Conservation (phyloP, 2,797 vertebrate genomes). For the Novumbra hubbsi region DNA sequence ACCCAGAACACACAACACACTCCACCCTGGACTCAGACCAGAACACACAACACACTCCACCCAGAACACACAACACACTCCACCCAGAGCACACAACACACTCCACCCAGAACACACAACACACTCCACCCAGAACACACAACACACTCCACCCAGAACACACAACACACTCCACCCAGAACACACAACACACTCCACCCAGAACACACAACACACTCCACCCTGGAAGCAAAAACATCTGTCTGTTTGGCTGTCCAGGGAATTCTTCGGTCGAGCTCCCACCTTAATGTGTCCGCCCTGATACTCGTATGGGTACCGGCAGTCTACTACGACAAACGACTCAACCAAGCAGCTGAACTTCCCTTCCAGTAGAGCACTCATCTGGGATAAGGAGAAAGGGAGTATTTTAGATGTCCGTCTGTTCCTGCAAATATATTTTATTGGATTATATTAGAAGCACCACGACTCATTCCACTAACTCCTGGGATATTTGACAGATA, state of each 20-base stretch:
- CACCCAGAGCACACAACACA: no score
- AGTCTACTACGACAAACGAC: conserved; percentile 16
- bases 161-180: background rate
- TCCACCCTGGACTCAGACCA: no score
- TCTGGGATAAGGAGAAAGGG: conserved; percentile 12
- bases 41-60: no score
- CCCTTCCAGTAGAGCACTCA: conserved; percentile 31
- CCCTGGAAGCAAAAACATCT: no score
- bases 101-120: background rate
- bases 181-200: no score
- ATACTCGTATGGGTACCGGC: conserved; percentile 28
- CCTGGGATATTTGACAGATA: no score
- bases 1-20: background rate
- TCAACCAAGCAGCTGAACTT: conserved; percentile 32
- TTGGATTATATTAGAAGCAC: background rate
- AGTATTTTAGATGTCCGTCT: background rate
- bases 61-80: background rate
- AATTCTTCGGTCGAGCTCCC: conserved; percentile 12
- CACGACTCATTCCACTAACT: background rate
- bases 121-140: no score
- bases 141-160: background rate
- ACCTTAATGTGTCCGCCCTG: conserved; percentile 35
- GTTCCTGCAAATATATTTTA: background rate
- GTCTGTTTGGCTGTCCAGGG: background rate
- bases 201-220: background rate